Base-by-base conservation (phyloP, 1,140 invertebrate species). In the Drosophila leontia region DNA sequence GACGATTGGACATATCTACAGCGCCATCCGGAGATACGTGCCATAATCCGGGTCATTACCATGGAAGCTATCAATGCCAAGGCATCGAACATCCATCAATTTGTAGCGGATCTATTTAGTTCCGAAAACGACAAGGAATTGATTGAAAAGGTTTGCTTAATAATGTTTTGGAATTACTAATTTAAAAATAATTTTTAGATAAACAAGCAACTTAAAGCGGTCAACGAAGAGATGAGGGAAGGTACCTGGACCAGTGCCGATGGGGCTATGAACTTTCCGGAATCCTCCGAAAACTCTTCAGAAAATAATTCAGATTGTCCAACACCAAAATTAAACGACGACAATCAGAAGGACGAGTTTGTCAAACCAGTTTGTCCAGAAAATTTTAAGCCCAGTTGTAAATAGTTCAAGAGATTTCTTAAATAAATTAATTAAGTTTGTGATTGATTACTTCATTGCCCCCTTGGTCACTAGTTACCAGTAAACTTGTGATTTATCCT, bases 381-480 rank as follows among this genome's bases (percentile, higher is more conserved):
- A 51, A 70, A 65, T n/a, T 74, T 57, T 23, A 75, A 58, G 45
- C 83, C 84, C 2, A 70, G 6, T 8, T 87, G 80, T 71, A 60
- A 63, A 39, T 61, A 77, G 48, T 41, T 42, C 3, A 11, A 26
- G n/a, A 26, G 19, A 23, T 41, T 12, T 41, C 7, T 15, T 15
- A 6, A 55, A 17, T 11, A 1, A 19, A 53, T 35, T 13, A 35
- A 34, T 34, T 7, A 13, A 13, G 42, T 45, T 45, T 12, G 17
- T 12, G 17, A n/a, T 17, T 17, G 11, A n/a, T 13, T 17, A 19
- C n/a, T 51, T 17, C 29, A 11, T 9, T 50, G 13, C 3, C 13
- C 3, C 7, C 23, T 9, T 29, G 8, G 44, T 44, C 9, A 44
- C n/a, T 44, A 11, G 42, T 44, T 44, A 19, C 17, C 44, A 23